Conservation (phyloP, 2,888 invertebrate genomes). For the Aspidapion aeneum region DNA sequence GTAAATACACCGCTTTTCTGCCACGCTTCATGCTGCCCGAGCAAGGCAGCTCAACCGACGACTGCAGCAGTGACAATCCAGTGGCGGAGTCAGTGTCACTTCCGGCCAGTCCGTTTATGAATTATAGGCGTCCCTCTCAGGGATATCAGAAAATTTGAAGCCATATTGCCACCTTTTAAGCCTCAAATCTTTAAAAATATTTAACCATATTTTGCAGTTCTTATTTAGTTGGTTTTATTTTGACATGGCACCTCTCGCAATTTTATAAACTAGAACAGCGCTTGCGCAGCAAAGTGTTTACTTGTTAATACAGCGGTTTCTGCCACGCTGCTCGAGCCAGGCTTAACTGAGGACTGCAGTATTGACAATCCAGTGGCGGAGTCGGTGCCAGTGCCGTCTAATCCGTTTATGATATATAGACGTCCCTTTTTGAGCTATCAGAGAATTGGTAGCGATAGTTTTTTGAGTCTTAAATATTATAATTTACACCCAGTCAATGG, state of each 20-base stretch:
- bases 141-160: slow-evolving; percentile 46
- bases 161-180: slow-evolving; percentile 37
- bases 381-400: too few relatives aligned
- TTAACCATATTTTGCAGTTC: too few relatives aligned
- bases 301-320: slow-evolving; percentile 44
- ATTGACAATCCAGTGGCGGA: too few relatives aligned
- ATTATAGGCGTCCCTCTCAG: slow-evolving; percentile 35
- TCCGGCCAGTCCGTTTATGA: slow-evolving; percentile 18
- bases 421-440: slow-evolving; percentile 42
- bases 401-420: slow-evolving; percentile 18
- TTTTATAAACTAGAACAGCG: slow-evolving; percentile 55
- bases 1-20: too few relatives aligned
- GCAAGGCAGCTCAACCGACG: slow-evolving; percentile 33
- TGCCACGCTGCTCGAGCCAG: too few relatives aligned
- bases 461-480: too few relatives aligned
- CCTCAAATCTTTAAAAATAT: too few relatives aligned
- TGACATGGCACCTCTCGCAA: too few relatives aligned
- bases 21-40: slow-evolving; percentile 37
- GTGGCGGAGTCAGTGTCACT: too few relatives aligned
- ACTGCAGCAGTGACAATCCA: slow-evolving; percentile 11
- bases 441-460: slow-evolving; percentile 44
- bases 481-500: too few relatives aligned
- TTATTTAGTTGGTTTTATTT: too few relatives aligned
- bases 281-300: slow-evolving; percentile 48
- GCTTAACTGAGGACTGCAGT: slow-evolving; percentile 28